Base-by-base conservation (phyloP, 1,140 invertebrate species). In the Macrotrachela quadricornifera region DNA sequence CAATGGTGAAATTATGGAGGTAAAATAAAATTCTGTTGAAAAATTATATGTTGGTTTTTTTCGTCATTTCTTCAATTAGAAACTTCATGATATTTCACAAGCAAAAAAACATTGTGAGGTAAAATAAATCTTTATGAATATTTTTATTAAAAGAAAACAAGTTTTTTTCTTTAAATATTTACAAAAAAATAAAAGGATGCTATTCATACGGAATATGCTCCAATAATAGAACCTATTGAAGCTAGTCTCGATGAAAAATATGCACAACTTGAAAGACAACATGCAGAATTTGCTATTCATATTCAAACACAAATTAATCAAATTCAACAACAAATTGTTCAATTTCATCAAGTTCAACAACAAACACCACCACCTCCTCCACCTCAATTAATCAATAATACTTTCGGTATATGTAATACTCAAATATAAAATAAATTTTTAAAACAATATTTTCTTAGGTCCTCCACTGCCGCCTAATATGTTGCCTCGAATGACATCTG, bases 271-370 rank as follows among this genome's bases (percentile, higher is more conserved):
- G 82, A 90, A 71, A 79, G 82, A 42, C 88, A 95, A 63, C 88
- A 96, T 73, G 81, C 91, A 69, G 82, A 87, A 8, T 96, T 91
- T 68, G 80, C 87, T 9, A 76, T 79, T 45, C 90, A 96, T 70
- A 80, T 90, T 60, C 81, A 85, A 64, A 59, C 59, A 51, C 65
- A 61, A 56, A 47, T 61, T 16, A 59, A 55, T 48, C 50, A 14
- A 55, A 39, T 57, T 46, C 49, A 51, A 39, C 59, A 58, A 42
- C 60, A 62, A 56, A 46, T 41, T 37, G 41, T 50, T 46, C 18
- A 44, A 41, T 11, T 45, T 18, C 64, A 73, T 41, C 41, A 39
- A 40, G 48, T 60, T 52, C 53, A 43, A 48, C 45, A 49, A 14
- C 68, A 70, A 60, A 15, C 39, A 17, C 30, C 49, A 43, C 57